These are phyloP conservation scores for Bubo blakistoni DNA, from an alignment of 2,113 vertebrate genomes.

Conservation along the genomic window DNA sequence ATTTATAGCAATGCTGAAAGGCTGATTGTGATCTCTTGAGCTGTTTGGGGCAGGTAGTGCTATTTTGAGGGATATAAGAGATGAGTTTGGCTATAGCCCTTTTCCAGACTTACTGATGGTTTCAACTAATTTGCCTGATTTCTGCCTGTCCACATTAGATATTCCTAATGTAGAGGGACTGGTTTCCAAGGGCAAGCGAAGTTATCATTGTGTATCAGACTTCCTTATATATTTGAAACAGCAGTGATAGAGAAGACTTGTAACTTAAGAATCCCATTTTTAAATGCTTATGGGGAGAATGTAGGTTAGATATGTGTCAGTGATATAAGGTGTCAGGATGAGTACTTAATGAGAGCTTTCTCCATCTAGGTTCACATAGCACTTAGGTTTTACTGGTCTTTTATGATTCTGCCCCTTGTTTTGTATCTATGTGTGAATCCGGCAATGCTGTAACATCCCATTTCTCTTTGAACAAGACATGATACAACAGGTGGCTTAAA, in stretches of 20 bases:
- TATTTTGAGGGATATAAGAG: not conserved
- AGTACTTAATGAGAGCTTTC: not conserved
- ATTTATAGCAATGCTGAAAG: slow-evolving; percentile 5
- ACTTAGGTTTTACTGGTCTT: not conserved
- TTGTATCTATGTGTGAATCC: not conserved
- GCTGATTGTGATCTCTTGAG: not conserved
- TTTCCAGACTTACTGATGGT: not conserved
- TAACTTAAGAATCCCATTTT: not conserved
- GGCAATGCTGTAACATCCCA: not conserved
- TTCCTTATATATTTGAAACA: not conserved
- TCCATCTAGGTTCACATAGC: not conserved
- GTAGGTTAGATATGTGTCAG: not conserved
- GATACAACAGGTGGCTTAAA: not conserved
- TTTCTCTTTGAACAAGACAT: not conserved
- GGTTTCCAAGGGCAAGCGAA: not conserved
- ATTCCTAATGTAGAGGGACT: not conserved
- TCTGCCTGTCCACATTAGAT: not conserved
- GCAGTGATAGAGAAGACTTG: not conserved
- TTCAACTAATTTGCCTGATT: not conserved
- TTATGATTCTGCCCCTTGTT: not conserved
- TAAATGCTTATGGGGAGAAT: not conserved
- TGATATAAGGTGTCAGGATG: not conserved
- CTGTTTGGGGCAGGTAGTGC: not conserved
- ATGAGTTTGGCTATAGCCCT: not conserved
- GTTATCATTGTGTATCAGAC: not conserved